A percentile compares a stretch with the other conserved stretches of the same genome.
These are phyloP conservation scores for Aspidoscelis tigris DNA, from an alignment of 2,113 vertebrate species.

Conservation along the genomic window DNA sequence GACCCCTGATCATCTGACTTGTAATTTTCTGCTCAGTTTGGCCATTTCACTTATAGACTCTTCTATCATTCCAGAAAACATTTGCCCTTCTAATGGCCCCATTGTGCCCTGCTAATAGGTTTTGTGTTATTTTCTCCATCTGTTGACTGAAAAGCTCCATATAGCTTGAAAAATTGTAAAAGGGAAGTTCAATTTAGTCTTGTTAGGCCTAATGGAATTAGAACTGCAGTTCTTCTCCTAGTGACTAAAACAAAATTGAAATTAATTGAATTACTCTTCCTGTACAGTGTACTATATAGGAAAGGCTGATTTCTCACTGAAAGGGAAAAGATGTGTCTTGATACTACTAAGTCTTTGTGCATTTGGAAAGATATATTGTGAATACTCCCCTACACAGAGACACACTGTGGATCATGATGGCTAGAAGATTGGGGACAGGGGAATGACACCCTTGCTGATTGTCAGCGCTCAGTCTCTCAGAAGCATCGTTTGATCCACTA, in stretches of 20 bases:
- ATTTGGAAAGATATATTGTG: neutral
- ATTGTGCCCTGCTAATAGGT: neutral
- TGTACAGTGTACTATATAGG: neutral
- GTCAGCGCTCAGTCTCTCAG: too few relatives aligned
- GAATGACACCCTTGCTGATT: too few relatives aligned
- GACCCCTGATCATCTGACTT: neutral
- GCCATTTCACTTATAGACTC: neutral
- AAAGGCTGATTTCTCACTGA: neutral
- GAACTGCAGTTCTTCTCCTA: neutral
- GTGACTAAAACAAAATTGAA: constrained; percentile 5
- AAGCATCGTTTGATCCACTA: too few relatives aligned
- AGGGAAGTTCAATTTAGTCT: constrained; percentile 6
- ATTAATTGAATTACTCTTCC: constrained; percentile 15
- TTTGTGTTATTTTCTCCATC: constrained; percentile 7
- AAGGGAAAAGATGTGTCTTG: neutral
- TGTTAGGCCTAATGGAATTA: constrained; percentile 26
- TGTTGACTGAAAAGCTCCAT: neutral
- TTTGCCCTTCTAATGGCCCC: neutral
- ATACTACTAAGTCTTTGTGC: neutral
- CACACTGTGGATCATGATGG: too few relatives aligned
- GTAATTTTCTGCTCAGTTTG: neutral
- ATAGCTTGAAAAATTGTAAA: constrained; percentile 16
- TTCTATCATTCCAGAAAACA: neutral
- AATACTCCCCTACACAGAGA: neutral
- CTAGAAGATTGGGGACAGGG: too few relatives aligned